Evolutionary conservation across 2,888 invertebrate genomes (phyloP).

Genomic region (Thera britannica): DNA sequence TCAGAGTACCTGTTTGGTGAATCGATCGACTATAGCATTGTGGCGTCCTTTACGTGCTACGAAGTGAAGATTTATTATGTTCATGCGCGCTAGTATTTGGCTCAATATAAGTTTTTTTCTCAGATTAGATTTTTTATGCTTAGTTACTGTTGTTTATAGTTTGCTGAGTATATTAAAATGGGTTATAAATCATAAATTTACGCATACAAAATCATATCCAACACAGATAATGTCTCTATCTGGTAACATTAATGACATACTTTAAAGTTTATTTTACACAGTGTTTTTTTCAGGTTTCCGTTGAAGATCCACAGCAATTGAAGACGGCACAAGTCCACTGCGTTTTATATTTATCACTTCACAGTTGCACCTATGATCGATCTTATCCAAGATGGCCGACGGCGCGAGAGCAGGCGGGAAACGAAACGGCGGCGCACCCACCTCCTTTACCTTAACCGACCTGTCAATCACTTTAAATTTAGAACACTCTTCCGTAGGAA

Average conservation of each 20-base stretch:
- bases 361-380: constrained; percentile 83
- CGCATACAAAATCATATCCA: background rate
- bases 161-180: background rate
- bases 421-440: constrained; percentile 67
- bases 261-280: background rate
- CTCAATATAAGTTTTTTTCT: background rate
- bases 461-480: constrained; percentile 70
- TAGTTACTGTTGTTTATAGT: background rate
- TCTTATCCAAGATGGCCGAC: constrained; percentile 82
- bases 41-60: constrained; percentile 40
- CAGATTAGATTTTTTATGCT: background rate
- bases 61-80: constrained; percentile 32
- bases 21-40: constrained; percentile 37
- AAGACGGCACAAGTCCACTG: constrained; percentile 29
- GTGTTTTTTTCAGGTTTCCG: constrained; percentile 15
- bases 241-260: background rate
- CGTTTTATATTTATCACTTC: constrained; percentile 75
- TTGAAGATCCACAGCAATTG: constrained; percentile 13
- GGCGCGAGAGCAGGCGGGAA: constrained; percentile 75
- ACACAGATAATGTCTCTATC: background rate
- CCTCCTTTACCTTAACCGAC: constrained; percentile 64
- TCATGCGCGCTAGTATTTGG: constrained; percentile 1
- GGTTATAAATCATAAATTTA: background rate
- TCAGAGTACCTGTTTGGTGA: constrained; percentile 33
- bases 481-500: constrained; percentile 49